Percentiles rank a stretch among this genome's conserved stretches.
phyloP scores from a whole-genome alignment of 30 jellyfish, hydroid and myxozoan species.

The Pelagia noctiluca region DNA sequence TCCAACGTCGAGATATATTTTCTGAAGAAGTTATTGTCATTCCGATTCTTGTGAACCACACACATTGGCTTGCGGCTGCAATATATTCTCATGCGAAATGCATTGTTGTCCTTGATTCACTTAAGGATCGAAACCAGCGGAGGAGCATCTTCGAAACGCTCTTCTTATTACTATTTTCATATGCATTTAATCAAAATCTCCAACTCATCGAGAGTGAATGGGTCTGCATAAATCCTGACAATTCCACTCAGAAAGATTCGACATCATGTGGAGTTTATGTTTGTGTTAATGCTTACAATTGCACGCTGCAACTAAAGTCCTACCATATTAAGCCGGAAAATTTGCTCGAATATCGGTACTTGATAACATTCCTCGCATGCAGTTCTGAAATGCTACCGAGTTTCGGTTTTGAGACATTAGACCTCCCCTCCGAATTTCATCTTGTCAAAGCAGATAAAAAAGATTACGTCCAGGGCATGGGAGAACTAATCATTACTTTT shows the following conservation, averaged over 20 bases:
- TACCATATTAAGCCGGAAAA: not conserved
- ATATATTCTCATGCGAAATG: not conserved
- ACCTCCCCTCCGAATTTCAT: not conserved
- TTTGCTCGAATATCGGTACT: not conserved
- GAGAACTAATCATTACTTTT: no score
- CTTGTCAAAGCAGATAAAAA: not conserved
- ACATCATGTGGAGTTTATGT: not conserved
- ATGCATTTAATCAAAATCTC: not conserved
- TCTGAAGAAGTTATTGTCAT: not conserved
- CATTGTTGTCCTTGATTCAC: not conserved
- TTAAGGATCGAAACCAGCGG: not conserved
- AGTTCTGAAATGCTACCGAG: not conserved
- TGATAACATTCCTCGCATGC: not conserved
- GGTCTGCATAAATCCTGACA: not conserved
- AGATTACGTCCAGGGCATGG: not conserved
- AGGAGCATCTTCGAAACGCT: not conserved
- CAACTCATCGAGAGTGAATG: not conserved
- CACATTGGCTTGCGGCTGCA: not conserved
- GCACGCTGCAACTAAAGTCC: not conserved
- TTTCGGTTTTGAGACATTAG: not conserved
- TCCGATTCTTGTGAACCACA: not conserved
- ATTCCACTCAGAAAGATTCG: not conserved
- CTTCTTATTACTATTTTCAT: not conserved
- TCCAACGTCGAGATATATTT: not conserved
- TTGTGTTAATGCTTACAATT: not conserved